Percentiles rank a stretch among this genome's conserved stretches.
Conservation (phyloP, 2,113 vertebrate species). For the Leucopternis melanops region DNA sequence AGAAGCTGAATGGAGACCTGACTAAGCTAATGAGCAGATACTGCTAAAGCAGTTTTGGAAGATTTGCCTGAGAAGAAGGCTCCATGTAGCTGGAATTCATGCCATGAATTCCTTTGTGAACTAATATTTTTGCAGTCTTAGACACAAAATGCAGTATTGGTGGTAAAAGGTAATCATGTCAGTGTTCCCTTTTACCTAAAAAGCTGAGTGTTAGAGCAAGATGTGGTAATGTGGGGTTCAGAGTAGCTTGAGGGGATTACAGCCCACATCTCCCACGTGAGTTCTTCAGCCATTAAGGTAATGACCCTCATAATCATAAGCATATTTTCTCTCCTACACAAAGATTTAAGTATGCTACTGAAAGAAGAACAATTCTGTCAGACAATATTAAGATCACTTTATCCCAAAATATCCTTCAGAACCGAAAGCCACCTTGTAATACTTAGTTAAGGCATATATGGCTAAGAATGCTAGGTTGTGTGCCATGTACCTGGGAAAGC, state of each 20-base stretch:
- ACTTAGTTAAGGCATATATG: neutral
- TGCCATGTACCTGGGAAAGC: neutral
- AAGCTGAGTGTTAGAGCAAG: neutral
- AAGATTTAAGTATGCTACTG: neutral
- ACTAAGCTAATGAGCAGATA: neutral
- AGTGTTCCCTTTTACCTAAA: neutral
- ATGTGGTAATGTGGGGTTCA: accelerated
- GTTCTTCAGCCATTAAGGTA: neutral
- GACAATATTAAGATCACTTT: neutral
- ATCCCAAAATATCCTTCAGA: neutral
- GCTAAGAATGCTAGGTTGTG: neutral
- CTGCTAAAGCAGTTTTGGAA: neutral
- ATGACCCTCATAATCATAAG: neutral
- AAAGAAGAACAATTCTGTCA: neutral
- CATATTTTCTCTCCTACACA: neutral
- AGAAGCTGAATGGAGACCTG: neutral
- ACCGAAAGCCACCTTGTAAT: neutral
- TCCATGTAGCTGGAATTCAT: neutral
- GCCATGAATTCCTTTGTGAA: neutral
- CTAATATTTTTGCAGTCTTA: neutral
- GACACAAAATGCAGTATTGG: neutral
- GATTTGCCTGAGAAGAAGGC: neutral
- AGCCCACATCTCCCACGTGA: neutral
- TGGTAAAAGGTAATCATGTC: neutral
- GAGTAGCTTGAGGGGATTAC: neutral